Evolutionary conservation across 2,797 vertebrate genomes (phyloP), one percentile per base, ranked within the genome.

Genomic region (Poecilia picta): DNA sequence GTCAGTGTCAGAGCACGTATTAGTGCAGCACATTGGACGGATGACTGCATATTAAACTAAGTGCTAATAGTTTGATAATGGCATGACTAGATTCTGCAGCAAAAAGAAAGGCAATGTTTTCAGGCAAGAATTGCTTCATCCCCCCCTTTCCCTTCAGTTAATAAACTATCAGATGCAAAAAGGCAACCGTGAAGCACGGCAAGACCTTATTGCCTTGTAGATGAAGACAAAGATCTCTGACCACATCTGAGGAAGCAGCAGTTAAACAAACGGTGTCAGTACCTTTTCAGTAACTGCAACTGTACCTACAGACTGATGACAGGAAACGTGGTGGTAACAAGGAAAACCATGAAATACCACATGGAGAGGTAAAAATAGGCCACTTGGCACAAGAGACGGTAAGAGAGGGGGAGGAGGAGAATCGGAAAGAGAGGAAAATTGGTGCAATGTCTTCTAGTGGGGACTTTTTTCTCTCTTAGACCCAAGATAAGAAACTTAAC

Each of bases 331-430:
- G 91, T 77, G 79, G 90, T 93, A 89, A 91, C 90, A 89, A 96
- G 94, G 95, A 96, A 96, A 96, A 96, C 94, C 95, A 94, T 95
- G 92, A 94, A 88, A 90, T 94, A 93, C 92, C 94, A 90, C 93
- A 92, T 88, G 81, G 74, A 87, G 91, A 87, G 91, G 95, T 95
- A 96, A 96, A 96, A 96, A 97, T 96, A 96, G 95, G 95, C 93
- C 93, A 93, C 85, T 88, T 92, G 93, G 94, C 93, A 95, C 90
- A 89, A 94, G 93, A 95, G 92, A 81, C 43, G 83, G 95, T 49
- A 64, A 80, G 46, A 59, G 81, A 76, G 81, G 72, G 79, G 81
- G 81, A 79, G 87, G 80, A 85, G 77, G 55, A 79, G 73, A 88
- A 81, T 78, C 46, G 64, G 71, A 88, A 88, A 81, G 66, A 82